Base-by-base conservation (phyloP, 1,140 invertebrate species). In the Drosophila tristis region DNA sequence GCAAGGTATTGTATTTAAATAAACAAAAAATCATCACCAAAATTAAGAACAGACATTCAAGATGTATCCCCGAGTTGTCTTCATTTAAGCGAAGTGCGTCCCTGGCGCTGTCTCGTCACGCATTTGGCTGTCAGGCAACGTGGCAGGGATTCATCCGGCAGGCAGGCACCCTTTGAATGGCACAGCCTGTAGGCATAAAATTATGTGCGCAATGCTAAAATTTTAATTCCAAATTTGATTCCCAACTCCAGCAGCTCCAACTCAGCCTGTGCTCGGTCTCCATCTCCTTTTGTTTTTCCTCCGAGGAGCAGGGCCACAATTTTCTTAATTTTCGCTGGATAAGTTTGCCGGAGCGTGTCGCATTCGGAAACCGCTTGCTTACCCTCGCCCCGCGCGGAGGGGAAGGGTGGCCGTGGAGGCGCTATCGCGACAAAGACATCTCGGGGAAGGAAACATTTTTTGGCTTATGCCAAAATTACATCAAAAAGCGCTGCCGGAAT, bases 381-480 rank as follows among this genome's bases (percentile, higher is more conserved):
- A 4, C 16, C 16, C 16, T 16, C 16, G 0, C 16, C 0, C 16
- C 16, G 16, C 16, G 0, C 42, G 16, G 39, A 42, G 7, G 9
- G 13, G 50, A 7, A 11, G 35, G 35, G 35, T 29, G 26, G 5
- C 20, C 20, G 20, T 20, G 20, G 35, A 54, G 42, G 39, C 35
- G 47, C 31, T 79, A 79, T 79, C 76, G 62, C 57, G 75, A 73
- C 84, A 56, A 50, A 82, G 82, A 87, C 78, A 78, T 86, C 84
- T 78, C 57, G 13, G 35, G 51, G 44, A 62, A 50, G 73, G 47
- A 60, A 76, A 59, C 72, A 84, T 82, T 82, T 87, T 77, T 84
- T 79, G 82, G 75, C 74, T 78, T 89, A 87, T 87, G 82, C 82
- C 84, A 82, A 87, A 87, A 87, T 89, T 87, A 87, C 84, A 87